Base-by-base conservation (phyloP, 1,140 invertebrate species). In the Nebria ingens region DNA sequence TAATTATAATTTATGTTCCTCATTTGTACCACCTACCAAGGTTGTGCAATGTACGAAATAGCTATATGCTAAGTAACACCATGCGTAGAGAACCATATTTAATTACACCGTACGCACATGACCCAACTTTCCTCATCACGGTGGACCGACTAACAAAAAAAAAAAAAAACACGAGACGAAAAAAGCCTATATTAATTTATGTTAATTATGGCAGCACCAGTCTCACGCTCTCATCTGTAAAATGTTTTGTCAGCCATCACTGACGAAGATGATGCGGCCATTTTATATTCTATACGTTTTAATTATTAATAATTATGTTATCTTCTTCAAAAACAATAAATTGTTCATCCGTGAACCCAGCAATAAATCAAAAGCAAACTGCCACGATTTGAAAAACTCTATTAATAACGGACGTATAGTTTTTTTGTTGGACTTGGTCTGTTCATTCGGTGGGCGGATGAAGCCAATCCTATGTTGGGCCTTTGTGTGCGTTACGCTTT, bases 321-420 rank as follows among this genome's bases (percentile, higher is more conserved):
- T 60, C 56, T 57, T 51, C 53, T 53, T 55, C 20, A 19, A 51
- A 56, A 56, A 56, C 55, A 56, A 56, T 51, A 56, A 53, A 25
- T 21, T 50, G 25, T 19, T 21, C 13, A 50, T 42, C 52, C 53
- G 52, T 54, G 50, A 53, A 42, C 20, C 23, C 17, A 19, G 21
- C 23, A 19, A 53, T 58, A 58, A 58, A 58, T 58, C 57, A 58
- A 19, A 58, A 52, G 55, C 9, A 49, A 51, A 51, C 57, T 57
- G 55, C 25, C 59, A 60, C 55, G 55, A 57, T 60, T 58, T 62
- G 54, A 57, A 68, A 65, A 65, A 64, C 66, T 68, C 66, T 66
- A 66, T 68, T 68, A 68, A 66, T 66, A 66, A 62, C 58, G 58
- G 59, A 55, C 59, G 9, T 9, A 45, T 45, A 45, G 3, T 11